Evolutionary conservation across 2,797 vertebrate species (phyloP).

Genomic region (Gadopsis bispinosus): DNA sequence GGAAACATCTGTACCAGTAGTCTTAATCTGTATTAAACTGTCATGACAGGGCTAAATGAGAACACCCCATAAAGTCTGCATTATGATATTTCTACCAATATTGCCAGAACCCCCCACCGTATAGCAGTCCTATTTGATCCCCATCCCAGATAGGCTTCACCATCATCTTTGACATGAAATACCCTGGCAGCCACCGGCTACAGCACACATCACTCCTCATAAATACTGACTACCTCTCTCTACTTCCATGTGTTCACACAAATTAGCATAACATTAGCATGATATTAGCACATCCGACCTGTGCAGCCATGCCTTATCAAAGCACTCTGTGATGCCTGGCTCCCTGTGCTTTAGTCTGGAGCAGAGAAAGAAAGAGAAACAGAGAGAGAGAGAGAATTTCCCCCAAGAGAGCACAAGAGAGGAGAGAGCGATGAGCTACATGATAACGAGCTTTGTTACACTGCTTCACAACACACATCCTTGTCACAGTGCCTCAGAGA

Average conservation of each 20-base stretch:
- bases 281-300: constrained; percentile 72
- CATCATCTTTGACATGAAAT: constrained; percentile 76
- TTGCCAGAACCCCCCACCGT: constrained; percentile 42
- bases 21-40: constrained; percentile 63
- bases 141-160: constrained; percentile 72
- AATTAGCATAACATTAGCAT: constrained; percentile 84
- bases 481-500: constrained; percentile 77
- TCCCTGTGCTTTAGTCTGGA: constrained; percentile 72
- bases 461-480: constrained; percentile 73
- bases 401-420: constrained; percentile 50
- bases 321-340: constrained; percentile 75
- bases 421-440: constrained; percentile 77
- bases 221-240: constrained; percentile 76
- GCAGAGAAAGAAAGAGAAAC: constrained; percentile 44
- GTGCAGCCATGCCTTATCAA: constrained; percentile 75
- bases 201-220: constrained; percentile 75
- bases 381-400: constrained; percentile 55
- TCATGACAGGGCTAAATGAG: constrained; percentile 64
- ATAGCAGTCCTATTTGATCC: constrained; percentile 54
- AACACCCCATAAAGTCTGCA: constrained; percentile 57
- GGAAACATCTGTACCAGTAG: constrained; percentile 5
- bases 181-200: constrained; percentile 63
- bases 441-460: constrained; percentile 82
- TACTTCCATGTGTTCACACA: constrained; percentile 66
- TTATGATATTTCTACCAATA: constrained; percentile 52